A percentile compares a stretch with the other conserved stretches of the same genome.
Evolutionary conservation across 2,113 vertebrate species (phyloP).

Genomic region (Pedetes capensis): DNA sequence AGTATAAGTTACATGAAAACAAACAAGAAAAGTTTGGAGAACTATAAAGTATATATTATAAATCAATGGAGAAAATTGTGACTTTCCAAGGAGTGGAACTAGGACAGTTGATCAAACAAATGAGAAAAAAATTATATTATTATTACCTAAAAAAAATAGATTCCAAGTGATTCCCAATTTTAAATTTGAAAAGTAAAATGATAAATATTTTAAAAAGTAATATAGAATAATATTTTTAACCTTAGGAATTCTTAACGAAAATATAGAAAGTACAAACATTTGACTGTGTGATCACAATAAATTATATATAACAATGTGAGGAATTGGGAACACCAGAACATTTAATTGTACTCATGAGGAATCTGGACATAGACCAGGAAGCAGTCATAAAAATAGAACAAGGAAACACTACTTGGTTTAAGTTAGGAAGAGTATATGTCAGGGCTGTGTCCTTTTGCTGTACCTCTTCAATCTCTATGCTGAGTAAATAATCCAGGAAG

Average conservation of each 20-base stretch:
- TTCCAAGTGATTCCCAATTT: neutral
- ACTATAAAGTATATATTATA: neutral
- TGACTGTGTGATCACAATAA: too few species aligned
- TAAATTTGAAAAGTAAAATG: constrained; percentile 9
- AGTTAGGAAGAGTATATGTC: too few species aligned
- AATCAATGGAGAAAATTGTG: neutral
- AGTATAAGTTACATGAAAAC: neutral
- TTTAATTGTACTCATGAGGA: too few species aligned
- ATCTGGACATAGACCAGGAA: too few species aligned
- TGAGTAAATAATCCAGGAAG: too few species aligned
- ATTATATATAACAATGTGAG: too few species aligned
- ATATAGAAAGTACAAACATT: too few species aligned
- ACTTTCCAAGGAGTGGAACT: neutral
- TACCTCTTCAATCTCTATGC: too few species aligned
- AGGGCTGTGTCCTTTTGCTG: too few species aligned
- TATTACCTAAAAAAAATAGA: neutral
- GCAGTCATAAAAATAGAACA: too few species aligned
- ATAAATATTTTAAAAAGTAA: neutral
- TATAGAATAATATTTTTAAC: neutral
- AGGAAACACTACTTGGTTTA: too few species aligned
- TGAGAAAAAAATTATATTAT: neutral
- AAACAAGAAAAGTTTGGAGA: neutral
- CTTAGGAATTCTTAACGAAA: neutral
- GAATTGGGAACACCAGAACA: too few species aligned
- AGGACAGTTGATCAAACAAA: neutral